phyloP scores from a whole-genome alignment of 2,888 invertebrate genomes.

The Oasisia sp. region DNA sequence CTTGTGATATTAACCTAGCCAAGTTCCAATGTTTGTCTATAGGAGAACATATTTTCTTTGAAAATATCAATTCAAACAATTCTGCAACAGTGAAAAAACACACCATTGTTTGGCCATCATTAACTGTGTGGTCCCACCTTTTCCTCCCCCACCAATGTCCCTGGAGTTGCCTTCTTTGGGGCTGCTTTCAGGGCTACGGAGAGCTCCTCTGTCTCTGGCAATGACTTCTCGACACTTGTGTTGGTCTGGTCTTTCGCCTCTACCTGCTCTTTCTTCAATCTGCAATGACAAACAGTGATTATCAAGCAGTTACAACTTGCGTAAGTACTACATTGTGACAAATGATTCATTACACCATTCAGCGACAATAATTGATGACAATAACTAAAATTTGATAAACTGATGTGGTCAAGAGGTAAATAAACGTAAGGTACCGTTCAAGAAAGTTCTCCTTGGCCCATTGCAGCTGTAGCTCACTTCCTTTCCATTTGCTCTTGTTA shows the following conservation, averaged over 20 bases:
- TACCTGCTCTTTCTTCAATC: neutral
- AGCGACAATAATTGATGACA: too few relatives aligned
- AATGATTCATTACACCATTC: too few relatives aligned
- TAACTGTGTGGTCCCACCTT: neutral
- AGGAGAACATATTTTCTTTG: too few relatives aligned
- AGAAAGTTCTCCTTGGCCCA: slow-evolving; percentile 53
- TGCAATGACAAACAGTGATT: neutral
- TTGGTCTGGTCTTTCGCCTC: neutral
- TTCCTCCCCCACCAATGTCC: neutral
- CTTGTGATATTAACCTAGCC: too few relatives aligned
- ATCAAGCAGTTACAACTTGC: neutral
- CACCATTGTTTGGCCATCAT: too few relatives aligned
- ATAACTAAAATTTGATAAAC: neutral
- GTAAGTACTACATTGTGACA: neutral
- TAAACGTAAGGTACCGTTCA: slow-evolving; percentile 43
- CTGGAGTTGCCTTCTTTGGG: neutral
- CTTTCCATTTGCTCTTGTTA: slow-evolving; percentile 56
- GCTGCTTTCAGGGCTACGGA: neutral
- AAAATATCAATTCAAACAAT: too few relatives aligned
- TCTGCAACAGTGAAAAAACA: too few relatives aligned
- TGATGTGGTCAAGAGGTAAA: neutral
- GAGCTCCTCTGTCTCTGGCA: neutral
- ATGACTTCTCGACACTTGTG: neutral
- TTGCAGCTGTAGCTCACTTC: slow-evolving; percentile 49
- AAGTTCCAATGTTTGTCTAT: too few relatives aligned